phyloP scores from a whole-genome alignment of 2,797 vertebrate genomes.

The Zalophus californianus region DNA sequence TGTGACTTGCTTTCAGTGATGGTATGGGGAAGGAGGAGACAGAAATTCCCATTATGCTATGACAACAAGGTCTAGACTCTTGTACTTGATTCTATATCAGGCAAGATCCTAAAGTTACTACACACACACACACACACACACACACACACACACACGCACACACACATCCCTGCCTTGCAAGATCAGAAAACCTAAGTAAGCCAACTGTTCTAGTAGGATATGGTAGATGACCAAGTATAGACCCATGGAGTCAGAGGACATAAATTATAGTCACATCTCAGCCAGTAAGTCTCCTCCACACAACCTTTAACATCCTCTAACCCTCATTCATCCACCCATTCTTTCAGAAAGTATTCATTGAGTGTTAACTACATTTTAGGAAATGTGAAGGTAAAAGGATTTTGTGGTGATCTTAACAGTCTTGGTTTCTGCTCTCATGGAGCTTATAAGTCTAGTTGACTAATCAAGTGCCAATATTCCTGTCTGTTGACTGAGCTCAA shows the following conservation, averaged over 20 bases:
- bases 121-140: not conserved
- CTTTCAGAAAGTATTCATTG: not conserved
- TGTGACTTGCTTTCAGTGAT: constrained; percentile 32
- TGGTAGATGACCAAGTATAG: not conserved
- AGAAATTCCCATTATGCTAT: not conserved
- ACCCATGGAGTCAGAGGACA: not conserved
- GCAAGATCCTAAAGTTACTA: not conserved
- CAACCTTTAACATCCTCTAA: not conserved
- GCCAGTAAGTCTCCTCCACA: not conserved
- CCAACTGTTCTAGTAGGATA: not conserved
- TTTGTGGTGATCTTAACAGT: not conserved
- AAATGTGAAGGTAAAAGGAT: not conserved
- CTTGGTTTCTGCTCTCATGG: not conserved
- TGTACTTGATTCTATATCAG: not conserved
- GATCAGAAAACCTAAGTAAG: not conserved
- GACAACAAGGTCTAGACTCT: constrained; percentile 36
- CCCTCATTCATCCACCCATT: not conserved
- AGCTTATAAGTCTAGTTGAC: not conserved
- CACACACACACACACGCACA: not conserved
- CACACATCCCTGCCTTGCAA: not conserved
- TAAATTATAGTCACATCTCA: not conserved
- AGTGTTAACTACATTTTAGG: not conserved
- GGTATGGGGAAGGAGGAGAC: not conserved
- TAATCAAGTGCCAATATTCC: not conserved
- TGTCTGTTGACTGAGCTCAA: not conserved